phyloP scores from a whole-genome alignment of 2,113 vertebrate species.

The Thermophis baileyi region DNA sequence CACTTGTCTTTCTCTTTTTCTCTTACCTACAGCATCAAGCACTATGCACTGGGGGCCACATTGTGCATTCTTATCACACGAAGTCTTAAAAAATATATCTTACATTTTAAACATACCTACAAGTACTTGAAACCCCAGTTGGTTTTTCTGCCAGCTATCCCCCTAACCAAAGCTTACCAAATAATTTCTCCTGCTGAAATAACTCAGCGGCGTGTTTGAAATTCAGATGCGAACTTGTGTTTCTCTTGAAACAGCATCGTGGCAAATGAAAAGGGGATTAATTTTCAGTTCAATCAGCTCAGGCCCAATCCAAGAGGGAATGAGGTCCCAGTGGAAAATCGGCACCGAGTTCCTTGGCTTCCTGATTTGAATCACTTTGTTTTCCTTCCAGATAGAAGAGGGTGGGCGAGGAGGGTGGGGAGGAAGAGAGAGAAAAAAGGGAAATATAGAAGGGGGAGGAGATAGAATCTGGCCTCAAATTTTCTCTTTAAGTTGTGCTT shows the following conservation, averaged over 20 bases:
- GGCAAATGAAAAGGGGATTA: slow-evolving; percentile 73
- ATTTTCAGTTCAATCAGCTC: slow-evolving; percentile 76
- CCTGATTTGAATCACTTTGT: slow-evolving; percentile 80
- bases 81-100: not conserved
- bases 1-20: not conserved
- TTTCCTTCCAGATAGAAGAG: slow-evolving; percentile 68
- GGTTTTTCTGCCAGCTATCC: slow-evolving; percentile 30
- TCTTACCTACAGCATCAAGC: not conserved
- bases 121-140: not conserved
- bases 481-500: slow-evolving; percentile 77
- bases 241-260: slow-evolving; percentile 76
- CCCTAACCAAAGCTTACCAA: slow-evolving; percentile 38
- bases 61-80: not conserved
- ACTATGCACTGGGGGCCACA: not conserved
- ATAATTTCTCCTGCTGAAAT: slow-evolving; percentile 49
- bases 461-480: slow-evolving; percentile 75
- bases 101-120: not conserved
- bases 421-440: slow-evolving; percentile 35
- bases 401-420: slow-evolving; percentile 39
- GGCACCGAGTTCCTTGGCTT: slow-evolving; percentile 69
- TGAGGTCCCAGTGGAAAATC: slow-evolving; percentile 69
- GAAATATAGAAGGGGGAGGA: slow-evolving; percentile 37
- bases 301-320: slow-evolving; percentile 72
- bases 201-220: slow-evolving; percentile 67
- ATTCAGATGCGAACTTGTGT: slow-evolving; percentile 63